A percentile compares a stretch with the other conserved stretches of the same genome.
phyloP scores from a whole-genome alignment of 2,797 vertebrate genomes.

The Limosa lapponica region DNA sequence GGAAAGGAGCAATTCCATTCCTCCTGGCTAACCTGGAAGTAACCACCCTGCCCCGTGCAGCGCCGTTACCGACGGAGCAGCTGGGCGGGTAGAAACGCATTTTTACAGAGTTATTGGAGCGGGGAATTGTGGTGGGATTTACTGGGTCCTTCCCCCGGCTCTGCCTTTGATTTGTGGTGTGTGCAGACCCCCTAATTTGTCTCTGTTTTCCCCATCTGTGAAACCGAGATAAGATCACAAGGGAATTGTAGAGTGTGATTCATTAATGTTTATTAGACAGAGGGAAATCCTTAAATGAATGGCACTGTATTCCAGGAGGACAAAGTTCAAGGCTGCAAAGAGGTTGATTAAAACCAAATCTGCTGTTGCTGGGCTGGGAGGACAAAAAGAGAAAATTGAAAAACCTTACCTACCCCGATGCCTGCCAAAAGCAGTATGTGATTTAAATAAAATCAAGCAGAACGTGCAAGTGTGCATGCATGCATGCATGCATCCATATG shows the following conservation, averaged over 20 bases:
- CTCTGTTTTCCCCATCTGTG: constrained; percentile 54
- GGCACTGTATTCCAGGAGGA: constrained; percentile 20
- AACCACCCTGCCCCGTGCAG: not conserved
- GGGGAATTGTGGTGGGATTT: constrained; percentile 8
- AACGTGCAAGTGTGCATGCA: not conserved
- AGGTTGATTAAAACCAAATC: constrained; percentile 51
- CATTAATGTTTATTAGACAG: constrained; percentile 57
- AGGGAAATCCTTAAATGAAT: constrained; percentile 51
- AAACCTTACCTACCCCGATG: not conserved
- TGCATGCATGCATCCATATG: not conserved
- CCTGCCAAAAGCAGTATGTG: not conserved
- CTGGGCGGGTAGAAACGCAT: not conserved
- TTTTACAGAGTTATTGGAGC: not conserved
- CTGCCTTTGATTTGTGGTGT: constrained; percentile 52
- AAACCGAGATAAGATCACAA: constrained; percentile 38
- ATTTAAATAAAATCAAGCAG: not conserved
- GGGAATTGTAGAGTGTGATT: constrained; percentile 17
- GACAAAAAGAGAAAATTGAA: not conserved
- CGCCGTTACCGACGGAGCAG: not conserved
- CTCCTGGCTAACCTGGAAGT: not conserved
- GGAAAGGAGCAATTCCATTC: not conserved
- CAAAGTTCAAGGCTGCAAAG: constrained; percentile 45
- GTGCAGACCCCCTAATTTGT: constrained; percentile 36
- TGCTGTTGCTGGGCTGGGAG: not conserved
- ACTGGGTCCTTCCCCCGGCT: not conserved